Conservation (phyloP, 2,797 vertebrate genomes). For the Echeneis naucrates region DNA sequence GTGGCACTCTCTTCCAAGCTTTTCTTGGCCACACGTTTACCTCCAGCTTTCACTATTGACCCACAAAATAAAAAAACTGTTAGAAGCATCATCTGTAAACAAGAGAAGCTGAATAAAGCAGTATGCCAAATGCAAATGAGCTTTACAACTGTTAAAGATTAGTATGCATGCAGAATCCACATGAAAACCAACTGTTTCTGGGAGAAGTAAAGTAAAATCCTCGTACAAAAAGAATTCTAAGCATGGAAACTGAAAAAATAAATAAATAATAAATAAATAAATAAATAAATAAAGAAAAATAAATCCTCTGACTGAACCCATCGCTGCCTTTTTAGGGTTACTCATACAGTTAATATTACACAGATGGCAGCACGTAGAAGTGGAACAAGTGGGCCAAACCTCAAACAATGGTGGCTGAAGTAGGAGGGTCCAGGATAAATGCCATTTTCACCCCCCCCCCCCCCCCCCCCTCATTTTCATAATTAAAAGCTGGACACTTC, state of each 20-base stretch:
- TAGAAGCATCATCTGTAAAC: neutral
- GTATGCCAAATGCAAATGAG: neutral
- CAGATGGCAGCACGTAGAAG: too few relatives aligned
- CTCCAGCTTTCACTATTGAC: constrained; percentile 90
- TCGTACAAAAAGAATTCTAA: neutral
- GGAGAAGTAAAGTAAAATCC: neutral
- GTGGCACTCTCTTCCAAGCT: constrained; percentile 78
- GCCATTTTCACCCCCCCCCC: too few relatives aligned
- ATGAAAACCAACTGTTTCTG: neutral
- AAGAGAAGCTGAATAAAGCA: neutral
- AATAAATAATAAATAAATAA: too few relatives aligned
- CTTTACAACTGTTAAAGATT: neutral
- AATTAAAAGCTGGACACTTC: too few relatives aligned
- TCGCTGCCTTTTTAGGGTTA: too few relatives aligned
- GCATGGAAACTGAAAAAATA: neutral
- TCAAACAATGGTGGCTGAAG: too few relatives aligned
- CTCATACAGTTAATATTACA: too few relatives aligned
- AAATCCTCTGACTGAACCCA: too few relatives aligned
- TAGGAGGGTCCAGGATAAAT: too few relatives aligned
- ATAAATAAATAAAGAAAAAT: too few relatives aligned
- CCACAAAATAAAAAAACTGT: neutral
- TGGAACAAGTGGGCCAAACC: too few relatives aligned
- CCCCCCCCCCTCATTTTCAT: too few relatives aligned
- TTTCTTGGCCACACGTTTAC: constrained; percentile 92
- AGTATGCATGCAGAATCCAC: neutral